Conservation (phyloP, 2,888 invertebrate genomes). For the Microctonus aethiopoides region DNA sequence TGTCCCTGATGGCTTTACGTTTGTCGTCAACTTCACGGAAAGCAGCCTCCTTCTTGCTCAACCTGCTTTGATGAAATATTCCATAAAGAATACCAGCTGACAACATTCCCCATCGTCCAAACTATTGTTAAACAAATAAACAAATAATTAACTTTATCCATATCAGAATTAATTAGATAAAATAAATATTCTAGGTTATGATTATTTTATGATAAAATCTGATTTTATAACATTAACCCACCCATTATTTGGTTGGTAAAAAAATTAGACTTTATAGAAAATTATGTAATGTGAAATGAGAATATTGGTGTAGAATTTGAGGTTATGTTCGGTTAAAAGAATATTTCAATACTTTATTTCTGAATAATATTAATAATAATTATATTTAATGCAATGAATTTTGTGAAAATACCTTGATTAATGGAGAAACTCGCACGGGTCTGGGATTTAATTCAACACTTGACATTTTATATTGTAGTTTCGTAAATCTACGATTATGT, state of each 20-base stretch:
- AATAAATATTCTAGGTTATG: too few relatives aligned
- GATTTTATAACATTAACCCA: too few relatives aligned
- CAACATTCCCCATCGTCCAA: slow-evolving; percentile 84
- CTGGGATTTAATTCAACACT: slow-evolving; percentile 54
- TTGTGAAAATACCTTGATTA: slow-evolving; percentile 76
- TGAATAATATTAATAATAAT: neutral
- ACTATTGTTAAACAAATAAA: slow-evolving; percentile 67
- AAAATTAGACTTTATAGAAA: too few relatives aligned
- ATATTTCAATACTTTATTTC: slow-evolving; percentile 15
- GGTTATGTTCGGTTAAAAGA: slow-evolving; percentile 3
- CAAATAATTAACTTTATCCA: neutral
- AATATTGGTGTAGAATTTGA: neutral
- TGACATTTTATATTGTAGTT: slow-evolving; percentile 57
- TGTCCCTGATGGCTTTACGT: slow-evolving; percentile 77
- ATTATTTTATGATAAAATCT: too few relatives aligned
- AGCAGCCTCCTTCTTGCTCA: slow-evolving; percentile 75
- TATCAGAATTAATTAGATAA: too few relatives aligned
- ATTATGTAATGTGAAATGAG: slow-evolving; percentile 41
- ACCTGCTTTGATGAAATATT: slow-evolving; percentile 76
- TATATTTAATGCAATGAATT: slow-evolving; percentile 10
- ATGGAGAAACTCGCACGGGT: slow-evolving; percentile 83
- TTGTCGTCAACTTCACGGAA: slow-evolving; percentile 76
- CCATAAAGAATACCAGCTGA: slow-evolving; percentile 81
- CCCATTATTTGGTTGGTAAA: too few relatives aligned
- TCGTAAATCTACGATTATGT: neutral